Evolutionary conservation across 2,797 vertebrate genomes (phyloP).

Genomic region (Varecia variegata): DNA sequence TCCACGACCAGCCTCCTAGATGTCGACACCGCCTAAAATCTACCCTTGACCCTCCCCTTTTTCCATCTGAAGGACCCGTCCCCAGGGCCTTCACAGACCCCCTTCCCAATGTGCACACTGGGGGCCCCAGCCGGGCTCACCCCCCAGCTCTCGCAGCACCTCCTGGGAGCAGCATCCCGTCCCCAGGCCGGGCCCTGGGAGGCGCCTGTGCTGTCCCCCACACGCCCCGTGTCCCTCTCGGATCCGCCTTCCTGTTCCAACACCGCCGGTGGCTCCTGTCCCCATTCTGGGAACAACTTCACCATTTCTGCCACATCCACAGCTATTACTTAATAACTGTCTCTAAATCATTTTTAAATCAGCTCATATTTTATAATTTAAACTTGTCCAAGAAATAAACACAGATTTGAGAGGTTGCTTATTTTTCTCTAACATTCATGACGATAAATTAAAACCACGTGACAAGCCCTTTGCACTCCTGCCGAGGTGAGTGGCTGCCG

Average conservation of each 20-base stretch:
- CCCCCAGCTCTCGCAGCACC: background rate
- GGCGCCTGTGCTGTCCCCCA: too few relatives aligned
- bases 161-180: background rate
- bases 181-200: background rate
- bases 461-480: too few relatives aligned
- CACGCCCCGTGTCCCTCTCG: accelerated
- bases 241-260: background rate
- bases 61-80: background rate
- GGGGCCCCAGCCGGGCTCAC: background rate
- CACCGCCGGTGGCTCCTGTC: background rate
- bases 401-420: too few relatives aligned
- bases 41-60: background rate
- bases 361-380: background rate
- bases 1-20: accelerated
- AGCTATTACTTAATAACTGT: background rate
- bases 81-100: background rate
- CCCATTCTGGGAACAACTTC: background rate
- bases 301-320: background rate
- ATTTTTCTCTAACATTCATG: background rate
- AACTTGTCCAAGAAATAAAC: background rate
- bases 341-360: background rate
- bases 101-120: too few relatives aligned
- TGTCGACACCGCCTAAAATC: too few relatives aligned
- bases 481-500: background rate
- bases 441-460: background rate